Base-by-base conservation (phyloP, 35 echinoderm and acorn worm species). In the Apostichopus japonicus region DNA sequence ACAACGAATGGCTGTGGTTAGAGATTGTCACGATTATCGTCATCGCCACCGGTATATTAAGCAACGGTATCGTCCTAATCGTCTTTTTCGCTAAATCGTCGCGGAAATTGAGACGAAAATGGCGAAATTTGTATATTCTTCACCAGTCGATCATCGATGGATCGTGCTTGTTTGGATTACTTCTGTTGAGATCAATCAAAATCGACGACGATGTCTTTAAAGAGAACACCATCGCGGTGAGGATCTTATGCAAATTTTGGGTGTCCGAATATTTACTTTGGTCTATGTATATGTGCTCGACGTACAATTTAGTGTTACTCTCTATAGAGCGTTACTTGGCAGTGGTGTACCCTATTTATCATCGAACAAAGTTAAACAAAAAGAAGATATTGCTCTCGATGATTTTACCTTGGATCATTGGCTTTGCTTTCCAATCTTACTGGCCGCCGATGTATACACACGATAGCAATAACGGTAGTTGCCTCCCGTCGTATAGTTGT, bases 61-160 rank as follows among this genome's bases (percentile, higher is more conserved):
- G 91, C 52, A 92, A 92, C 91, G 23, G 77, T 24, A 19, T 83
- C 6, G 91, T 92, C 13, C 67, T 80, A 2, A 1, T 86, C 1
- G 91, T 92, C 19, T 92, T 71, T 71, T 72, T 82, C 54, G 55
- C 44, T 24, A 83, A 83, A 59, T 65, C 54, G 1, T 75, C 71
- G 6, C 13, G 71, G 6, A 67, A 86, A n/a, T 23, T 83, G 56
- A 84, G 44, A 44, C 78, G 57, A 15, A 71, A 56, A 58, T 67
- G 81, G 78, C 81, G 78, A n/a, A 92, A 71, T 83, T 5, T 92
- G 79, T 92, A 84, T 24, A 92, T 92, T 71, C 83, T 92, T 62
- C 77, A 92, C 19, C 91, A 92, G 65, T 92, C 91, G 56, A 19
- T 82, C 17, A 92, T 92, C 54, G 91, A 92, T 75, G 71, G 71